Evolutionary conservation across 2,888 invertebrate genomes (phyloP), one percentile per base, ranked within the genome.

Genomic region (Elegia similella): DNA sequence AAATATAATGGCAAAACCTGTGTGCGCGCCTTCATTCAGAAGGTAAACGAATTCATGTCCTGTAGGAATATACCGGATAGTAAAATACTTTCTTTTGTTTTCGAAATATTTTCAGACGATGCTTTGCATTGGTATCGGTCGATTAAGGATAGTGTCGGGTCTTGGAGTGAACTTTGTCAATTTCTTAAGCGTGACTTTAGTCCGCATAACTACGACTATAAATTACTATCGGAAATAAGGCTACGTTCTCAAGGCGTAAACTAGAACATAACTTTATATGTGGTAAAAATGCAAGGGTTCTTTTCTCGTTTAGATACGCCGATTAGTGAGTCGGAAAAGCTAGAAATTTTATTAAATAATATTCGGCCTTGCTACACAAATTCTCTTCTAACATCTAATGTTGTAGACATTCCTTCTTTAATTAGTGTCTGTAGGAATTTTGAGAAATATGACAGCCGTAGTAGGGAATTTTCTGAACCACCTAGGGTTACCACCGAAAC

Each of bases 41-140:
- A 52, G 15, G 15, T 60, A 3, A 34, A 52, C 7, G 30, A 30
- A 30, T 30, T 30, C 30, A 30, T 30, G 30, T 30, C 30, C 30
- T 30, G 30, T 30, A 30, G 30, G 30, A 52, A 17, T 12, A 60
- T 62, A 2, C 8, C 62, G 0, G 48, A 29, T 12, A 7, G 6
- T 2, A 64, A 62, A 53, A 15, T 60, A 1, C 42, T 30, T 30
- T 30, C 30, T 30, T 30, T 30, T 30, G 30, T 7, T 30, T 30
- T 30, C 30, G 30, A 30, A 30, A 30, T 30, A 30, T 30, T 7
- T 10, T 34, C 43, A 1, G 60, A 46, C 32, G 55, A 60, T 29
- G 62, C 65, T 1, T 38, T 65, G n/a, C 62, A 61, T 48, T 63
- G 63, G 65, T 63, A 47, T 34, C 54, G 63, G 7, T 44, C 52